Base-by-base conservation (phyloP, 2,797 vertebrate genomes). In the Cynopterus sphinx region DNA sequence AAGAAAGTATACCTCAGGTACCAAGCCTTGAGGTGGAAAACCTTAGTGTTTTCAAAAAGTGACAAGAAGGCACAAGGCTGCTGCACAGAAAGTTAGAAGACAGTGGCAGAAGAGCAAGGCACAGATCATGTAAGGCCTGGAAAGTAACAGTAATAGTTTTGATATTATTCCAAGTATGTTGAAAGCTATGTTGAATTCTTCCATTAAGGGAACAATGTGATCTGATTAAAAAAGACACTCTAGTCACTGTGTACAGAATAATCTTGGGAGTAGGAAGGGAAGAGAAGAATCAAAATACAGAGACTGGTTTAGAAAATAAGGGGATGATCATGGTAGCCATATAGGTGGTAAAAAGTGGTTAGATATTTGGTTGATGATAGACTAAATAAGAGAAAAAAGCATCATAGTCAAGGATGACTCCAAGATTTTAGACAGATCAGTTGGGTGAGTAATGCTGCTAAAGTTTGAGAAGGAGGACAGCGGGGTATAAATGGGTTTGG, bases 271-370 rank as follows among this genome's bases (percentile, higher is more conserved):
- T 13, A 2, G 28, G 12, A 16, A 36, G 67, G 3, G 6, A 9
- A 84, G 39, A 86, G 41, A 68, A 91, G n/a, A 89, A 83, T 65
- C 36, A 83, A 94, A 95, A 78, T 13, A 88, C 9, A 75, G 43
- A 92, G 16, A 43, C 4, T 33, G 87, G 31, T 43, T n/a, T 51
- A 85, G 36, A 55, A 59, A 91, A 81, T 78, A 43, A 85, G 65
- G 31, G 15, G 5, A 83, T 16, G 70, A 36, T 67, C 33, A 21
- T n/a, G 36, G 22, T 39, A 88, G 22, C 22, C 49, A 68, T 33
- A 24, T 10, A 33, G 13, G 4, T 82, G 36, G 13, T 71, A 82
- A 90, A 21, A 95, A 88, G 61, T 63, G 22, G 85, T 16, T 79
- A 31, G 17, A 49, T 71, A 81, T 67, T 59, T 88, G 67, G 6